A percentile compares a stretch with the other conserved stretches of the same genome.
Evolutionary conservation across 2,113 vertebrate species (phyloP).

Genomic region (Polyodon spathula): DNA sequence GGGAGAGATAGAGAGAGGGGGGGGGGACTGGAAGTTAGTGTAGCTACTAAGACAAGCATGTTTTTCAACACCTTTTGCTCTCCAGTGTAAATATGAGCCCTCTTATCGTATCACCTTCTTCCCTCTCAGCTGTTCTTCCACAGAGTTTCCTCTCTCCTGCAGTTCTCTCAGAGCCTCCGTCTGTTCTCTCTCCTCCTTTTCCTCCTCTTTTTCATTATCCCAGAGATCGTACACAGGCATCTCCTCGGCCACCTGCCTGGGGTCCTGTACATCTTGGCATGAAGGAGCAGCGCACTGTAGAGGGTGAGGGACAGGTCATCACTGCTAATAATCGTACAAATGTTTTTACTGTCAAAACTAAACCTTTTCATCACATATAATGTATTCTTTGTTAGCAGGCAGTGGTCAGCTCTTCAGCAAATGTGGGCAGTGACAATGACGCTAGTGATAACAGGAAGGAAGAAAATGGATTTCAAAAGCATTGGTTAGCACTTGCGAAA

Average conservation of each 20-base stretch:
- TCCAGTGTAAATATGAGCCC: neutral
- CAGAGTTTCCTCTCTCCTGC: constrained; percentile 11
- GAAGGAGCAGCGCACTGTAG: too few species aligned
- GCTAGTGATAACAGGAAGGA: too few species aligned
- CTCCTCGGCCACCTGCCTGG: constrained; percentile 7
- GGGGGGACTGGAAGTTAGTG: neutral
- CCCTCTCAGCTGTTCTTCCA: constrained; percentile 37
- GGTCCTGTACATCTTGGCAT: constrained; percentile 14
- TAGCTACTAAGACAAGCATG: neutral
- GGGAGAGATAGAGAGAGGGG: neutral
- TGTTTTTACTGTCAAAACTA: too few species aligned
- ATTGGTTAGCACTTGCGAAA: too few species aligned
- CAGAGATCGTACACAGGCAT: constrained; percentile 24
- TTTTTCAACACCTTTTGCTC: neutral
- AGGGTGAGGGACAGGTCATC: too few species aligned
- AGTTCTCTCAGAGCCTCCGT: constrained; percentile 42
- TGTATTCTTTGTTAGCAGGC: too few species aligned
- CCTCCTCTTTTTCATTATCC: constrained; percentile 11
- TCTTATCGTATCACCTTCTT: constrained; percentile 38
- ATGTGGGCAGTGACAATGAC: too few species aligned
- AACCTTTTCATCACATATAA: too few species aligned
- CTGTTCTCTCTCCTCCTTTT: constrained; percentile 9
- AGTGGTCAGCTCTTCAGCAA: too few species aligned
- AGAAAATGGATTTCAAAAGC: too few species aligned
- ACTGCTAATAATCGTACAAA: too few species aligned